phyloP scores from a whole-genome alignment of 2,113 vertebrate species.

The Python bivittatus region DNA sequence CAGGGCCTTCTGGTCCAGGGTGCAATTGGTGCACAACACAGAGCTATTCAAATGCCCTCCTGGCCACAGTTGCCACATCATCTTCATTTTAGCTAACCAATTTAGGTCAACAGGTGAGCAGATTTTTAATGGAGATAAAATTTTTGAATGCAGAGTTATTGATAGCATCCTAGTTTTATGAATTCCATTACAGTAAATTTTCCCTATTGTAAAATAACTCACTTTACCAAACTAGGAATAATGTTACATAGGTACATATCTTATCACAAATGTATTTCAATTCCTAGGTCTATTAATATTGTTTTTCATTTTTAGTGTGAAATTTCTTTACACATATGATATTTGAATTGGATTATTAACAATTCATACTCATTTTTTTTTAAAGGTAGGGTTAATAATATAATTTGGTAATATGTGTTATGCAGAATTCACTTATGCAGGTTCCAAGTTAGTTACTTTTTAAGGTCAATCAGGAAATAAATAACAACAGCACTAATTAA shows the following conservation, averaged over 20 bases:
- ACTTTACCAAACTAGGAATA: conserved; percentile 12
- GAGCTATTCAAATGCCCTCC: not conserved
- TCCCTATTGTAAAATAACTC: conserved; percentile 50
- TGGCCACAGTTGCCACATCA: not conserved
- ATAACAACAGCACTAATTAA: not conserved
- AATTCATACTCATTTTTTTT: not conserved
- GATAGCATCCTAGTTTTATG: conserved; percentile 46
- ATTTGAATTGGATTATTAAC: conserved; percentile 13
- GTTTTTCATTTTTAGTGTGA: not conserved
- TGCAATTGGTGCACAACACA: not conserved
- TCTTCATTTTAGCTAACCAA: conserved; percentile 37
- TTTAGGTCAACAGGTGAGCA: conserved; percentile 54
- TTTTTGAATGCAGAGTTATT: conserved; percentile 58
- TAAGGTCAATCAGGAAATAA: not conserved
- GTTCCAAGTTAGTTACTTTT: not conserved
- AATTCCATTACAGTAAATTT: conserved; percentile 56
- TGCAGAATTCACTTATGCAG: not conserved
- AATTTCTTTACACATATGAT: conserved; percentile 8
- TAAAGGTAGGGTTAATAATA: not conserved
- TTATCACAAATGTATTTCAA: conserved; percentile 18
- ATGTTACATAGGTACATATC: not conserved
- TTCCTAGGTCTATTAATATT: conserved; percentile 27
- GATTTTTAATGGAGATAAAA: conserved; percentile 64
- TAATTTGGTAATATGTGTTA: not conserved
- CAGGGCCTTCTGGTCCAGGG: not conserved